Percentiles rank a stretch among this genome's conserved stretches.
phyloP scores from a whole-genome alignment of 2,113 vertebrate species.

The Tyto alba region DNA sequence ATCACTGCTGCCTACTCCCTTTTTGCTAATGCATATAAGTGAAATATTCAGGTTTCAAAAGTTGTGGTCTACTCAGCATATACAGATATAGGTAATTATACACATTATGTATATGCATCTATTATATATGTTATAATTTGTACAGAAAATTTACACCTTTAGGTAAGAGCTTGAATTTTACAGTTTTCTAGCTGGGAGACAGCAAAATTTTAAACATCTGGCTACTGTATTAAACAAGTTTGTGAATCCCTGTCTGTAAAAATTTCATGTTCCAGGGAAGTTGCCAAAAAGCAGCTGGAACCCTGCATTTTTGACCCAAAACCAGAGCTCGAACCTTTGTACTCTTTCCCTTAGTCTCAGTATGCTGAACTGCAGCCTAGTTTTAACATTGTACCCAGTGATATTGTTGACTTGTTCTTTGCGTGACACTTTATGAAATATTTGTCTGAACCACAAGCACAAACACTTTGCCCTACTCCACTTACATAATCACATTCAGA shows the following conservation, averaged over 20 bases:
- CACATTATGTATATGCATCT: neutral
- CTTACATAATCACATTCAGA: neutral
- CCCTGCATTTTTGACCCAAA: neutral
- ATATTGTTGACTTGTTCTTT: neutral
- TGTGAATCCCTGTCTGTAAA: neutral
- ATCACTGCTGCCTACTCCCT: neutral
- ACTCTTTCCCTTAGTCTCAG: neutral
- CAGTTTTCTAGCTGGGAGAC: neutral
- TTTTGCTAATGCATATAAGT: neutral
- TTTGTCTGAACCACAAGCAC: neutral
- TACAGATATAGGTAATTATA: neutral
- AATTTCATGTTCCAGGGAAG: neutral
- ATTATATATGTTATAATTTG: neutral
- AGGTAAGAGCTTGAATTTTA: neutral
- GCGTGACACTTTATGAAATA: neutral
- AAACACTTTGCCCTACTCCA: slow-evolving; percentile 13
- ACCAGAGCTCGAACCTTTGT: neutral
- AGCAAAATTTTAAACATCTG: neutral
- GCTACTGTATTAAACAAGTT: neutral
- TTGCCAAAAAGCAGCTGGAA: neutral
- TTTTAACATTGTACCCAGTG: neutral
- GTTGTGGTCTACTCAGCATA: neutral
- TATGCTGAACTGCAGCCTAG: neutral
- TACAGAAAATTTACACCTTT: neutral
- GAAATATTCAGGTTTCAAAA: neutral